Percentiles rank a stretch among this genome's conserved stretches.
Evolutionary conservation across 2,113 vertebrate species (phyloP).

Genomic region (Camarhynchus parvulus): DNA sequence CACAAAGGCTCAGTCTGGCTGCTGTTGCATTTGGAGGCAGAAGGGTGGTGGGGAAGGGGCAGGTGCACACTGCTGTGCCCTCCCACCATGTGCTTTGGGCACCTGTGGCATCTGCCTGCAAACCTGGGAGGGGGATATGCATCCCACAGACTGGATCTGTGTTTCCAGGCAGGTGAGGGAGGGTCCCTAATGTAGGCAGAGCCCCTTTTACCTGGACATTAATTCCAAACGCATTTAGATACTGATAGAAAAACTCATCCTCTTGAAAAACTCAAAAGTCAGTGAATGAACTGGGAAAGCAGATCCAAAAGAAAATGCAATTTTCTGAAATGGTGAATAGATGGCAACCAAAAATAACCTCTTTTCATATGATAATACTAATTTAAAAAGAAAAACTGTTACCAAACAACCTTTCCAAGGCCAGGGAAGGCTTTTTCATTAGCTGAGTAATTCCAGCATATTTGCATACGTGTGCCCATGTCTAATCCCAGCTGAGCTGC

Average conservation of each 20-base stretch:
- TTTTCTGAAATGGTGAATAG: background rate
- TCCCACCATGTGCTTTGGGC: background rate
- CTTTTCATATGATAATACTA: background rate
- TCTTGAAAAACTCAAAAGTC: background rate
- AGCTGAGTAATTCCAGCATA: background rate
- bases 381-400: background rate
- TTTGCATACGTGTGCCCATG: accelerated
- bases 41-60: background rate
- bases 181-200: background rate
- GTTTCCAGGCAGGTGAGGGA: background rate
- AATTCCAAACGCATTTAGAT: background rate
- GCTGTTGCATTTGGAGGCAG: background rate
- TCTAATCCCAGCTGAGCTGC: background rate
- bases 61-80: background rate
- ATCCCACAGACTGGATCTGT: background rate
- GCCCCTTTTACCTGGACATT: background rate
- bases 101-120: background rate
- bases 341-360: background rate
- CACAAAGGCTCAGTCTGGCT: background rate
- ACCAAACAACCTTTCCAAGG: background rate
- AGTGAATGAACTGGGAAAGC: background rate
- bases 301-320: background rate
- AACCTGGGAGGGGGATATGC: background rate
- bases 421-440: background rate
- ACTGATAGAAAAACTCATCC: background rate